Conservation (phyloP, 1,140 invertebrate species). For the Phenacoccus solenopsis region DNA sequence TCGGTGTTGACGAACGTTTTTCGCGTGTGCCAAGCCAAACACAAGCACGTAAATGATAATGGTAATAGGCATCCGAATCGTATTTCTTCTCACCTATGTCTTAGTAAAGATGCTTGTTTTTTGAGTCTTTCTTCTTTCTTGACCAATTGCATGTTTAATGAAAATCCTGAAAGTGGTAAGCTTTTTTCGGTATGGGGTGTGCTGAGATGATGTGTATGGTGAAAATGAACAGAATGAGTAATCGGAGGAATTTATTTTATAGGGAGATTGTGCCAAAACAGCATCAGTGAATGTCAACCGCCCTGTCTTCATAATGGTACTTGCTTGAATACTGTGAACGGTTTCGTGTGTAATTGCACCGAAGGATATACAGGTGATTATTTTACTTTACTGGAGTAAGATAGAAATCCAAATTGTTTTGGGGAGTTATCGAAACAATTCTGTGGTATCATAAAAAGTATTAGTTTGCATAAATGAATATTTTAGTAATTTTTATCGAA, state of each 20-base stretch:
- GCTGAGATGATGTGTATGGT: conserved; percentile 27
- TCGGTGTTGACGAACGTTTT: neutral
- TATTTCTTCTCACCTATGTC: neutral
- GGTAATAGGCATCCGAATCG: neutral
- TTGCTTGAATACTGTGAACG: conserved; percentile 38
- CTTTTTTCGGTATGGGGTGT: neutral
- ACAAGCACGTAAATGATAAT: conserved; percentile 7
- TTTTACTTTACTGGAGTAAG: conserved; percentile 6
- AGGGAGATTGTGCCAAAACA: conserved; percentile 79
- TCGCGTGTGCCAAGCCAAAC: conserved; percentile 5
- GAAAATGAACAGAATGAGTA: too few species aligned
- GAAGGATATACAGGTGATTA: conserved; percentile 36
- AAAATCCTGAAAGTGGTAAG: conserved; percentile 9
- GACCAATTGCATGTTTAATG: neutral
- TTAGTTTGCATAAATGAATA: too few species aligned
- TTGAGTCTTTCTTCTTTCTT: neutral
- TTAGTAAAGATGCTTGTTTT: conserved; percentile 8
- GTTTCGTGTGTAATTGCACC: conserved; percentile 44
- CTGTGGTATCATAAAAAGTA: too few species aligned
- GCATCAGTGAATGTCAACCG: conserved; percentile 79
- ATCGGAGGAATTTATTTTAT: conserved; percentile 74
- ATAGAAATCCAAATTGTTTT: too few species aligned
- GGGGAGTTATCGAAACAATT: too few species aligned
- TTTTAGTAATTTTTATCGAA: too few species aligned
- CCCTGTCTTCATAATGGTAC: conserved; percentile 72